Percentiles rank a stretch among this genome's conserved stretches.
Conservation (phyloP, 1,140 invertebrate species). For the Drosophila saltans region DNA sequence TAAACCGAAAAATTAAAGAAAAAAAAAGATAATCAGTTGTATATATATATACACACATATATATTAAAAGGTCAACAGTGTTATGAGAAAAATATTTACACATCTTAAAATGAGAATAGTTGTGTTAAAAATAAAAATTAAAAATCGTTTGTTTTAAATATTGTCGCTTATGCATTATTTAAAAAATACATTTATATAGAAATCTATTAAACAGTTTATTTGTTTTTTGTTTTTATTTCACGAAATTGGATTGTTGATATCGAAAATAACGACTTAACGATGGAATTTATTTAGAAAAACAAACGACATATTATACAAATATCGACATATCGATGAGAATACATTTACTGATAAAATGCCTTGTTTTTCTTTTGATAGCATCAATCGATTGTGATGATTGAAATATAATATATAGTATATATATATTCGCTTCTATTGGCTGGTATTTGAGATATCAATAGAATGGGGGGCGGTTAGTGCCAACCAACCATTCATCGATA, state of each 20-base stretch:
- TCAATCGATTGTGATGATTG: neutral
- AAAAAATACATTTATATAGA: constrained; percentile 3
- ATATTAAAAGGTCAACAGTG: constrained; percentile 52
- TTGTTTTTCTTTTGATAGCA: no score
- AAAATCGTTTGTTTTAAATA: constrained; percentile 18
- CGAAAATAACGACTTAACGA: neutral
- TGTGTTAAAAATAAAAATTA: constrained; percentile 22
- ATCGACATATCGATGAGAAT: constrained; percentile 16
- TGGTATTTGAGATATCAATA: neutral
- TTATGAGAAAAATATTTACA: constrained; percentile 65
- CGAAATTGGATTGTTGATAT: constrained; percentile 1
- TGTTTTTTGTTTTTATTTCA: neutral
- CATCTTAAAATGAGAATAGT: constrained; percentile 23
- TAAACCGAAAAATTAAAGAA: constrained; percentile 28
- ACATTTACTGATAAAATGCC: constrained; percentile 4
- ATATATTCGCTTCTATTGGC: constrained; percentile 8
- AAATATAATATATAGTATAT: neutral
- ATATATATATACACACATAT: neutral
- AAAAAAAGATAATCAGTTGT: constrained; percentile 28
- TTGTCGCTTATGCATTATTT: constrained; percentile 33
- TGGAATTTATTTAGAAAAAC: neutral
- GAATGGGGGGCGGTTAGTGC: no score
- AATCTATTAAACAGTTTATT: neutral
- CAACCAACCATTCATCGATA: neutral
- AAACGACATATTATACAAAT: constrained; percentile 1